Evolutionary conservation across 2,797 vertebrate genomes (phyloP), one percentile per base, ranked within the genome.

Genomic region (Gastrophryne carolinensis): DNA sequence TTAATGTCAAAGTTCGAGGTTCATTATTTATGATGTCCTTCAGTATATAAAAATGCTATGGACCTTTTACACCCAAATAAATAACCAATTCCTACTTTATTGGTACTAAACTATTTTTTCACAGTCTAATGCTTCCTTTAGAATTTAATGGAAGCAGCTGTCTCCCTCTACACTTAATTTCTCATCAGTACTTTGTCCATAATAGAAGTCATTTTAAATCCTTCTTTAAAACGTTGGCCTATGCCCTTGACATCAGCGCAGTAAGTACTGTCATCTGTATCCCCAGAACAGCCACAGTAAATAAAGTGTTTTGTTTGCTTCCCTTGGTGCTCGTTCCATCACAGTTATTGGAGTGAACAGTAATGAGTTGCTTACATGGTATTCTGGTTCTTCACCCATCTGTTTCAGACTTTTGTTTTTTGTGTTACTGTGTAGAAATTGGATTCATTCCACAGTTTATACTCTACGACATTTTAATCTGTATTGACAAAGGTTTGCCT

Each of bases 341-440:
- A 27, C 50, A 56, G 65, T 34, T 41, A 68, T 68, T 68, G 49
- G 56, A 53, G 30, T 68, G 65, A 68, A 26, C 50, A 39, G 50
- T 68, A 56, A 68, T 54, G 50, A 54, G 19, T 56, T 56, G 21
- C 50, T 56, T 54, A 54, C 65, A 68, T 68, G 65, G 47, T 70
- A 35, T 41, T 27, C 67, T 39, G 35, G 29, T 19, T 47, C 39
- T 34, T 58, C 37, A 58, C 56, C 54, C 67, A 70, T 70, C 52
- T 70, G 67, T 69, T 69, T 53, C 35, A n/a, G n/a, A n/a, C 52
- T 21, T 69, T 41, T 69, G 52, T 70, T 70, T 30, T 41, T 41
- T 39, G 12, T 69, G 53, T 30, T 70, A 11, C 54, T 23, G 35
- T 47, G 9, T 27, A 10, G 27, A 56, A 27, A 19, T 56, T 58